These are phyloP conservation scores for Mesorhabditis belari DNA, from an alignment of 2,888 invertebrate species.

Conservation along the genomic window DNA sequence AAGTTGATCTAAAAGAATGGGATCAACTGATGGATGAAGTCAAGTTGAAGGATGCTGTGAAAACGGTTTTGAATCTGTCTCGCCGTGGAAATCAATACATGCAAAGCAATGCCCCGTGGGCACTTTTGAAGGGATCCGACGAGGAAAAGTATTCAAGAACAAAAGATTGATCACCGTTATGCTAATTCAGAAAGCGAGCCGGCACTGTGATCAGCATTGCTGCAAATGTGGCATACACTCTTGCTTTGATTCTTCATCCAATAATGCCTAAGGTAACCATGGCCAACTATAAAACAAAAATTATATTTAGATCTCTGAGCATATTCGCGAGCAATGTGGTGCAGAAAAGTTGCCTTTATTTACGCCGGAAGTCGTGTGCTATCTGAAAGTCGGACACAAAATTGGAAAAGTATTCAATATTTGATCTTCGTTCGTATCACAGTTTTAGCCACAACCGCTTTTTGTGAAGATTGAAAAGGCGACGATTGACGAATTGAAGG, in stretches of 20 bases:
- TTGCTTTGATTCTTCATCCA: conserved; percentile 76
- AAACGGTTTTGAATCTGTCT: conserved; percentile 76
- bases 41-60: conserved; percentile 51
- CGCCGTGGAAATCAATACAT: conserved; percentile 91
- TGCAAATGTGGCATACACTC: conserved; percentile 71
- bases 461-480: conserved; percentile 78
- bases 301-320: conserved; percentile 4
- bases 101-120: conserved; percentile 91
- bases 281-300: not conserved
- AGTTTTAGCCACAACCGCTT: conserved; percentile 69
- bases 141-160: conserved; percentile 63
- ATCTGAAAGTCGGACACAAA: conserved; percentile 72
- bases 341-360: conserved; percentile 45
- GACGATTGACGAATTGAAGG: conserved; percentile 70
- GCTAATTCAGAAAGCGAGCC: conserved; percentile 60
- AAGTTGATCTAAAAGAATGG: conserved; percentile 37
- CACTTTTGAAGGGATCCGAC: conserved; percentile 73
- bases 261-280: conserved; percentile 71
- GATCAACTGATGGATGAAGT: conserved; percentile 40
- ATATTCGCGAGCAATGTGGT: conserved; percentile 43
- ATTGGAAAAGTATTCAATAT: conserved; percentile 65
- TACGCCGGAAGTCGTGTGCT: conserved; percentile 54
- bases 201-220: conserved; percentile 79
- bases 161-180: not conserved
- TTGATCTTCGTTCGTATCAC: not conserved